A percentile compares a stretch with the other conserved stretches of the same genome.
phyloP scores from a whole-genome alignment of 2,113 vertebrate species.

The Oostethus manadensis region DNA sequence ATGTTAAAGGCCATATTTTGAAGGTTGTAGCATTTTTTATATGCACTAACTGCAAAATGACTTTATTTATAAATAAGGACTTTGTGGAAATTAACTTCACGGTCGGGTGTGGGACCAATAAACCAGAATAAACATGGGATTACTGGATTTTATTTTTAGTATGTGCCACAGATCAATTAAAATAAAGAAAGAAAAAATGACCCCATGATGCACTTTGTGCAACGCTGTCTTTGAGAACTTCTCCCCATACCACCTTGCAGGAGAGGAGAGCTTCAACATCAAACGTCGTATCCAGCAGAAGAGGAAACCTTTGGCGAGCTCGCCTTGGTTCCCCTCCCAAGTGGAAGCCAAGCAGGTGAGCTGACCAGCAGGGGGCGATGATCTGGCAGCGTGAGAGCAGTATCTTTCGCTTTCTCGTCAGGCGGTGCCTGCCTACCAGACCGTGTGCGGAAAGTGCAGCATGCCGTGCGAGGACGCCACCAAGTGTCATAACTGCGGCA shows the following conservation, averaged over 20 bases:
- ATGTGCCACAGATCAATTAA: too few relatives aligned
- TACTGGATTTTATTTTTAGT: too few relatives aligned
- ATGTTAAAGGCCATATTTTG: too few relatives aligned
- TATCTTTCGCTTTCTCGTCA: background rate
- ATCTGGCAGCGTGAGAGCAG: background rate
- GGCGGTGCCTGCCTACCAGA: constrained; percentile 62
- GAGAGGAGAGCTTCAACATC: constrained; percentile 30
- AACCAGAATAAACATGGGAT: too few relatives aligned
- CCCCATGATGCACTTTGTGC: too few relatives aligned
- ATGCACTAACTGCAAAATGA: too few relatives aligned
- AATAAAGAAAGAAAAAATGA: too few relatives aligned
- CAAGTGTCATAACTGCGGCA: constrained; percentile 78
- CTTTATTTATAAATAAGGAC: too few relatives aligned
- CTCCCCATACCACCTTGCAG: constrained; percentile 12
- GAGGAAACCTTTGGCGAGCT: constrained; percentile 47
- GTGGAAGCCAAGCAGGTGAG: constrained; percentile 59
- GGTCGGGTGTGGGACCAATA: too few relatives aligned
- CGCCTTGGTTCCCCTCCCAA: constrained; percentile 26
- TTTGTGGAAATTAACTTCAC: too few relatives aligned
- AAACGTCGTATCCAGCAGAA: constrained; percentile 62
- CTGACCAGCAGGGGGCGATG: background rate
- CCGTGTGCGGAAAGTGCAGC: constrained; percentile 76
- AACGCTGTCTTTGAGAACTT: background rate
- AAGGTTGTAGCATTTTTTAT: too few relatives aligned
- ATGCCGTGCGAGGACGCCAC: constrained; percentile 74